These are phyloP conservation scores for Tachycineta bicolor DNA, from an alignment of 2,113 vertebrate species.

Conservation along the genomic window DNA sequence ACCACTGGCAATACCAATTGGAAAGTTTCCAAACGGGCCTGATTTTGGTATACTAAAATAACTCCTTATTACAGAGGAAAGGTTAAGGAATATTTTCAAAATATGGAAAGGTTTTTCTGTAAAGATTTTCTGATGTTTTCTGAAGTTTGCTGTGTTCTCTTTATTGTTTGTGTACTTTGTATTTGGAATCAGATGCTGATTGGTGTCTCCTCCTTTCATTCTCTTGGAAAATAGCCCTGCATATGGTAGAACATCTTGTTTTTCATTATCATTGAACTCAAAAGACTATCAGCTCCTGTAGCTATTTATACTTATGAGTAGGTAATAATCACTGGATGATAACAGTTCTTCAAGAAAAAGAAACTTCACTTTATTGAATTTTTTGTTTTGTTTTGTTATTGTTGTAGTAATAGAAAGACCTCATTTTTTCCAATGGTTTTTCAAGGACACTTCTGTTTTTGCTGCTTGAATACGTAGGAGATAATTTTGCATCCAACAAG, in stretches of 20 bases:
- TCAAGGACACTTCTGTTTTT: conserved; percentile 60
- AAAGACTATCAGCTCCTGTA: conserved; percentile 28
- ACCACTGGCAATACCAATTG: background rate
- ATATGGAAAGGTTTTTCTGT: background rate
- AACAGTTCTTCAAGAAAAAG: background rate
- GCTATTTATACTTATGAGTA: background rate
- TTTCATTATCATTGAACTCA: conserved; percentile 9
- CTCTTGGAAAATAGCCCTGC: background rate
- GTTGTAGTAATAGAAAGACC: background rate
- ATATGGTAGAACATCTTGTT: background rate
- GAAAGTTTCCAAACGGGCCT: background rate
- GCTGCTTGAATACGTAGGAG: conserved; percentile 59
- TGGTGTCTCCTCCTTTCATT: conserved; percentile 3
- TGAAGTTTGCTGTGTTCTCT: background rate
- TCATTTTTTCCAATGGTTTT: conserved; percentile 34
- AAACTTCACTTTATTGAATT: background rate
- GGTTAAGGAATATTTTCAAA: background rate
- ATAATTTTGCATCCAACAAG: conserved; percentile 68
- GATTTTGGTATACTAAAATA: background rate
- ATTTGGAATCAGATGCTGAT: background rate
- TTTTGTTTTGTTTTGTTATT: background rate
- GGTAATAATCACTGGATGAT: background rate
- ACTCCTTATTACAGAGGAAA: background rate
- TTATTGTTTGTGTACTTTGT: background rate
- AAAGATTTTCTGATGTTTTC: background rate